Evolutionary conservation across 2,113 vertebrate genomes (phyloP).

Genomic region (Ammospiza caudacuta): DNA sequence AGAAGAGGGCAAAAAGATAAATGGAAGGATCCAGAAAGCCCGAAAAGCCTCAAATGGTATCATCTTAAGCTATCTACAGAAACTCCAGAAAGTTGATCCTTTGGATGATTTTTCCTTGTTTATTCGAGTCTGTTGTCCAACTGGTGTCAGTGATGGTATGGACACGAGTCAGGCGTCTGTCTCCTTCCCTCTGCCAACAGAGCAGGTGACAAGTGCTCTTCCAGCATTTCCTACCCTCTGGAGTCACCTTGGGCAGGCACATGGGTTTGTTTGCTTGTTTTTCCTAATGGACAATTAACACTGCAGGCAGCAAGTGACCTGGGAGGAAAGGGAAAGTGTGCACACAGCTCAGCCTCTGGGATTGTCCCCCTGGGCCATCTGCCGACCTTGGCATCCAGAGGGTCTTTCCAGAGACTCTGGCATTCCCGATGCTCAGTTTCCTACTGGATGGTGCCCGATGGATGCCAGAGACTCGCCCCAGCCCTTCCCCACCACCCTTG

Average conservation of each 20-base stretch:
- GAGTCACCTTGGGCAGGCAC: constrained; percentile 1
- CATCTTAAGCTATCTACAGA: not conserved
- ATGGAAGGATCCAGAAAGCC: not conserved
- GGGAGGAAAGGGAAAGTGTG: not conserved
- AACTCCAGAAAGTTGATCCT: not conserved
- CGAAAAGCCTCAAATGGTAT: not conserved
- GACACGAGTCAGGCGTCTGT: not conserved
- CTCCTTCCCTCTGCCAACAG: not conserved
- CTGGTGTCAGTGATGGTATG: not conserved
- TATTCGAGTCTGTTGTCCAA: not conserved
- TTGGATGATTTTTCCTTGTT: not conserved
- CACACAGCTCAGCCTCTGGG: not conserved
- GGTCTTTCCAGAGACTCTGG: not conserved
- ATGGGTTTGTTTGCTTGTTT: not conserved
- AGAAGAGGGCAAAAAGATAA: not conserved
- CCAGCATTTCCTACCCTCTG: not conserved
- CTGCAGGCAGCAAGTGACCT: constrained; percentile 22
- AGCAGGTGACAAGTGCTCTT: not conserved
- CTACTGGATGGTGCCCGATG: not conserved
- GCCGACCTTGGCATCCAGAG: not conserved
- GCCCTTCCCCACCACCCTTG: not conserved
- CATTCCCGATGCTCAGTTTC: not conserved
- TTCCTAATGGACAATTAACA: constrained; percentile 50
- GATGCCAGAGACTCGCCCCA: not conserved
- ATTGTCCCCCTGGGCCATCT: not conserved